A percentile compares a stretch with the other conserved stretches of the same genome.
These are phyloP conservation scores for Syngnathoides biaculeatus DNA, from an alignment of 2,113 vertebrate species.

Conservation along the genomic window DNA sequence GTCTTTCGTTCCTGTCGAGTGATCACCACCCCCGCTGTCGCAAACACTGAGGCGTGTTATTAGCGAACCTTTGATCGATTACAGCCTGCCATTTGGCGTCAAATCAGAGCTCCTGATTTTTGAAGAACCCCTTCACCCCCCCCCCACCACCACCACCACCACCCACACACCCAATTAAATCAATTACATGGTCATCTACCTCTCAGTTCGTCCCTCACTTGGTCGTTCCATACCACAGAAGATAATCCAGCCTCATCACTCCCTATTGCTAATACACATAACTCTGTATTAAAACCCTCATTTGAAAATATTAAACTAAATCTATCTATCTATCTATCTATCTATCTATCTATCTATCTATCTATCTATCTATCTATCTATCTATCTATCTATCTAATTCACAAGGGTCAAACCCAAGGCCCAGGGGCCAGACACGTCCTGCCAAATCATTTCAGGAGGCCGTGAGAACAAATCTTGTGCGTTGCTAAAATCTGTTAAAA, in stretches of 20 bases:
- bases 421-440: too few species aligned
- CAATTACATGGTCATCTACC: background rate
- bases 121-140: background rate
- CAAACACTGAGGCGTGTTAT: conserved; percentile 59
- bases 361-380: too few species aligned
- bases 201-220: background rate
- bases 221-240: background rate
- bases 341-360: too few species aligned
- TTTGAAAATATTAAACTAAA: too few species aligned
- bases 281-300: too few species aligned
- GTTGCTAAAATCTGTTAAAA: too few species aligned
- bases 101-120: conserved; percentile 39
- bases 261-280: background rate
- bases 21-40: conserved; percentile 37
- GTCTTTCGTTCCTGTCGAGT: conserved; percentile 46
- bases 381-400: too few species aligned
- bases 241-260: background rate
- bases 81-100: conserved; percentile 48
- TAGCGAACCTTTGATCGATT: conserved; percentile 68
- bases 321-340: too few species aligned
- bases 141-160: too few species aligned
- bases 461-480: too few species aligned
- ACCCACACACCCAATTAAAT: background rate
- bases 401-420: too few species aligned
- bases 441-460: too few species aligned